Base-by-base conservation (phyloP, 2,888 invertebrate genomes). In the Rhagophthalmus giganteus region DNA sequence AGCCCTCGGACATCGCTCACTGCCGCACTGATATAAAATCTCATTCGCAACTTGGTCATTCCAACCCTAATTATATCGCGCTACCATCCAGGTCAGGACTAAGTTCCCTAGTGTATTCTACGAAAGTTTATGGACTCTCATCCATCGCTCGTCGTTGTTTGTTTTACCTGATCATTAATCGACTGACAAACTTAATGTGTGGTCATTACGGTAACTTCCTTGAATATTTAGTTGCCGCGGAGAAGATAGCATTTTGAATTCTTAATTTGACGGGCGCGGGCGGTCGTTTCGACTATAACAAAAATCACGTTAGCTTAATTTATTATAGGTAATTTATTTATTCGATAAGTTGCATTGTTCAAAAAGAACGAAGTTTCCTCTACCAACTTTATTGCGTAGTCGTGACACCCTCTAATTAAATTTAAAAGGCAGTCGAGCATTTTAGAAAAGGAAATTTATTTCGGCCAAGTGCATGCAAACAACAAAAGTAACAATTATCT, bases 11-110 rank as follows among this genome's bases (percentile, higher is more conserved):
- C 53, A 53, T 53, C 42, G 34, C 42, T 48, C 42, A 53, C 53
- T 39, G 34, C 48, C 41, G 41, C 53, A 48, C 53, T 53, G 53
- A 53, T 53, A 53, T 53, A 53, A 53, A 53, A 53, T 53, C 53
- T 53, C 47, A 48, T 53, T 53, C 48, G 53, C 53, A 47, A 32
- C 42, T 33, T 31, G 48, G 48, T 32, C 42, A 42, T 42, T 31
- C 49, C 42, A 26, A 32, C 40, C 40, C 48, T 52, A 41, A 52
- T 52, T 52, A 52, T 37, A 35, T 46, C 37, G 52, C 26, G 34
- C 41, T 47, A 38, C 31, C 25, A 14, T 20, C 26, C 52, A 52
- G 52, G 52, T 52, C 52, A 47, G 46, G 46, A 41, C 52, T 52
- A 35, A 2, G n/a, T 10, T 40, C 34, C 40, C 39, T 35, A 9